phyloP scores from a whole-genome alignment of 2,888 invertebrate species.

The Auanema sp. region DNA sequence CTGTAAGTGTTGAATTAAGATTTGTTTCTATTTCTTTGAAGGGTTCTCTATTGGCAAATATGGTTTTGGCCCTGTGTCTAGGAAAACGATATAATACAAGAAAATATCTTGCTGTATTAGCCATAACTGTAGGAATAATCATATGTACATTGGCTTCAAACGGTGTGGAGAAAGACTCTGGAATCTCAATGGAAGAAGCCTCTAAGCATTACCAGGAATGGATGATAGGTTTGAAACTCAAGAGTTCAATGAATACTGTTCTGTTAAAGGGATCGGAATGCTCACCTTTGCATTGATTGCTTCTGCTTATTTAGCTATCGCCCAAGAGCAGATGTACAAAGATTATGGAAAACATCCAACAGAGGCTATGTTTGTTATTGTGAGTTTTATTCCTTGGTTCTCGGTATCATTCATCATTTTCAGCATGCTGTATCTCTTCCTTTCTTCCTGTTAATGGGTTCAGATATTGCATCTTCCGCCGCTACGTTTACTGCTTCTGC shows the following conservation, averaged over 20 bases:
- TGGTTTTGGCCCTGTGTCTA: conserved; percentile 73
- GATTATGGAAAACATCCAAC: conserved; percentile 85
- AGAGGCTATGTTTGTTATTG: conserved; percentile 69
- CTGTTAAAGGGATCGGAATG: conserved; percentile 66
- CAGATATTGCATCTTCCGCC: conserved; percentile 79
- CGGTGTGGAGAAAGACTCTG: conserved; percentile 20
- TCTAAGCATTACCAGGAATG: conserved; percentile 59
- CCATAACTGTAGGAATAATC: conserved; percentile 90
- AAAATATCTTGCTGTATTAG: conserved; percentile 86
- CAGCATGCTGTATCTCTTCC: conserved; percentile 87
- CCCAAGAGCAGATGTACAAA: conserved; percentile 67
- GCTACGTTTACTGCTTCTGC: conserved; percentile 72
- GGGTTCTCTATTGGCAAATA: conserved; percentile 94
- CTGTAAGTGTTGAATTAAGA: conserved; percentile 71
- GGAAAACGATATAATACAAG: conserved; percentile 72
- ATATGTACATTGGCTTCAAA: conserved; percentile 80
- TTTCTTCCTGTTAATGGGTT: conserved; percentile 79
- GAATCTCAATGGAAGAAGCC: conserved; percentile 52
- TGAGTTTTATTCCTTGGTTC: conserved; percentile 46
- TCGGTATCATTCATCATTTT: conserved; percentile 5
- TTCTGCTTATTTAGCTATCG: conserved; percentile 76
- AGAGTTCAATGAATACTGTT: conserved; percentile 2
- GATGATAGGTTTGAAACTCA: conserved; percentile 41
- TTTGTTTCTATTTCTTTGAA: conserved; percentile 60
- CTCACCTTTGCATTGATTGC: conserved; percentile 85